These are phyloP conservation scores for Achlya flavicornis DNA, from an alignment of 2,888 invertebrate genomes.

Conservation along the genomic window DNA sequence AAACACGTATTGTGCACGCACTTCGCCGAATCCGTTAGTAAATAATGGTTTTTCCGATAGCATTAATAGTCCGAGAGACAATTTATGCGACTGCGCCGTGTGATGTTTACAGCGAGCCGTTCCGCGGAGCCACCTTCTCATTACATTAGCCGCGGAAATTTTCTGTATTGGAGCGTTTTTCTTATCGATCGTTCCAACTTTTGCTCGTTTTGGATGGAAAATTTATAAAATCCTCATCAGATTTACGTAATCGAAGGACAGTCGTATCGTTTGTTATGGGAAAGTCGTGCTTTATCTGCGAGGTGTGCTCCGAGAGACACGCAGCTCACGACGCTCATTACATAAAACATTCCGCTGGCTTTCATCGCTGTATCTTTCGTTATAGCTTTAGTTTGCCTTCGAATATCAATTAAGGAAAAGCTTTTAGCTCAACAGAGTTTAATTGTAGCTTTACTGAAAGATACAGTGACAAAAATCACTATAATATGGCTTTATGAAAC, in stretches of 20 bases:
- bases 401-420: background rate
- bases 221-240: slow-evolving; percentile 64
- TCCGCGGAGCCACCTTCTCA: slow-evolving; percentile 46
- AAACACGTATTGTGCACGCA: slow-evolving; percentile 39
- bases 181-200: slow-evolving; percentile 63
- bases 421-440: background rate
- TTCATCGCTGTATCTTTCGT: slow-evolving; percentile 30
- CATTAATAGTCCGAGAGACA: slow-evolving; percentile 51
- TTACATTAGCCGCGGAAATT: slow-evolving; percentile 61
- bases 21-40: slow-evolving; percentile 50
- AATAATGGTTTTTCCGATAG: slow-evolving; percentile 62
- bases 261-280: slow-evolving; percentile 59
- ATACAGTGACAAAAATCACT: background rate
- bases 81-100: slow-evolving; percentile 68
- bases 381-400: slow-evolving; percentile 20
- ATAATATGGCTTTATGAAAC: background rate
- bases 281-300: slow-evolving; percentile 52
- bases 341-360: slow-evolving; percentile 50
- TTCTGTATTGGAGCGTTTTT: slow-evolving; percentile 55
- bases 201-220: slow-evolving; percentile 48
- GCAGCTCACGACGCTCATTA: slow-evolving; percentile 48
- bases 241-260: slow-evolving; percentile 78
- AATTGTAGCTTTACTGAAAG: background rate
- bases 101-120: slow-evolving; percentile 62
- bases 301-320: slow-evolving; percentile 48